These are phyloP conservation scores for Esox lucius DNA, from an alignment of 2,797 vertebrate species.

Conservation along the genomic window DNA sequence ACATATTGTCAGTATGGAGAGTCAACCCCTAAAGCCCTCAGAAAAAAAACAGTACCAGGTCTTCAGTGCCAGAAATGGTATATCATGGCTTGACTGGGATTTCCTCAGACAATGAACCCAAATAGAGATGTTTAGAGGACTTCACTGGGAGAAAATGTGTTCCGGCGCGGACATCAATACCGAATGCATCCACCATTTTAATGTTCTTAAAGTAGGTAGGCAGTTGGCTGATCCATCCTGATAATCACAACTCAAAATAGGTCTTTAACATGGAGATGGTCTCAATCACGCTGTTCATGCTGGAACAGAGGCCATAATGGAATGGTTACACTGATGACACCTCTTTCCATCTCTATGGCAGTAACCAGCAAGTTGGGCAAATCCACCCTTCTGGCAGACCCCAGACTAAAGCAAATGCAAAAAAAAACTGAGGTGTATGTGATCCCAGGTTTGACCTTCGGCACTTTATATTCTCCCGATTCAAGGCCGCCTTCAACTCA, in stretches of 20 bases:
- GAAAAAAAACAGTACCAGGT: background rate
- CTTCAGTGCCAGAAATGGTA: background rate
- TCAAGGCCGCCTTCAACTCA: slow-evolving; percentile 8
- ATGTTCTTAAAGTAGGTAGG: too few species aligned
- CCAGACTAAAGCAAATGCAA: background rate
- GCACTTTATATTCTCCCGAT: background rate
- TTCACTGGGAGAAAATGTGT: too few species aligned
- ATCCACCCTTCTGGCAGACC: background rate
- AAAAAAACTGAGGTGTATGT: background rate
- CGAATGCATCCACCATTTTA: too few species aligned
- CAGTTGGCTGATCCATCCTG: too few species aligned
- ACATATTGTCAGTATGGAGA: slow-evolving; percentile 13
- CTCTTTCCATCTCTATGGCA: too few species aligned
- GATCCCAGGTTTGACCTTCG: background rate
- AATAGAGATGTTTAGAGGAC: background rate
- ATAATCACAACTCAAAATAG: too few species aligned
- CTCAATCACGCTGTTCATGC: too few species aligned
- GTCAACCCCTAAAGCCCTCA: background rate
- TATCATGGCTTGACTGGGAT: background rate
- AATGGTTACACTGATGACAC: too few species aligned
- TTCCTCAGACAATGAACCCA: background rate
- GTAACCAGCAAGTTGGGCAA: background rate
- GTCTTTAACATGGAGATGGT: too few species aligned
- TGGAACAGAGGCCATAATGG: too few species aligned
- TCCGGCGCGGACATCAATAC: too few species aligned